A percentile compares a stretch with the other conserved stretches of the same genome.
phyloP scores from a whole-genome alignment of 2,113 vertebrate species.

The Coryphaenoides rupestris region DNA sequence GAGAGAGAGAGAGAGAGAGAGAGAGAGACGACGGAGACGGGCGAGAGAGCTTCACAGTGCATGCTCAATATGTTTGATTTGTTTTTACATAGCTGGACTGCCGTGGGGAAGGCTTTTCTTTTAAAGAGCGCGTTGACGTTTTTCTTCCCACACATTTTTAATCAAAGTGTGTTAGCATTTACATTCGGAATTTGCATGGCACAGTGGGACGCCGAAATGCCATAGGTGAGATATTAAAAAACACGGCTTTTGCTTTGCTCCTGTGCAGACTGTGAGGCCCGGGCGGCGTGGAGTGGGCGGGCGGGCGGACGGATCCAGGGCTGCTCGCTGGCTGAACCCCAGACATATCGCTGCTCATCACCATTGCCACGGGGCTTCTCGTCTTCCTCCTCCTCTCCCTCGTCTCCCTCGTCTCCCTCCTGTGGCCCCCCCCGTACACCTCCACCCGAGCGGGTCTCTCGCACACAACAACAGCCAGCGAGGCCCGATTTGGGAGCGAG shows the following conservation, averaged over 20 bases:
- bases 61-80: slow-evolving; percentile 50
- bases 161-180: slow-evolving; percentile 73
- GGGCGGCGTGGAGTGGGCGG: slow-evolving; percentile 60
- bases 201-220: slow-evolving; percentile 62
- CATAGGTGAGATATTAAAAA: slow-evolving; percentile 71
- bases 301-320: slow-evolving; percentile 64
- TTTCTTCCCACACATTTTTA: slow-evolving; percentile 71
- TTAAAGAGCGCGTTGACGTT: slow-evolving; percentile 67
- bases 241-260: slow-evolving; percentile 45
- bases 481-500: slow-evolving; percentile 58
- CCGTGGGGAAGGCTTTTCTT: slow-evolving; percentile 67
- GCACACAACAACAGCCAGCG: slow-evolving; percentile 51
- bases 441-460: slow-evolving; percentile 63
- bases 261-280: slow-evolving; percentile 64
- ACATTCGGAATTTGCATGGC: slow-evolving; percentile 72
- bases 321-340: slow-evolving; percentile 69
- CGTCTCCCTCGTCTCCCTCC: slow-evolving; percentile 39
- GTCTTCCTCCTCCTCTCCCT: slow-evolving; percentile 55
- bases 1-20: too few relatives aligned
- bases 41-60: slow-evolving; percentile 39
- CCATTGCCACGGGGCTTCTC: slow-evolving; percentile 68
- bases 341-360: slow-evolving; percentile 64
- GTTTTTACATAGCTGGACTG: slow-evolving; percentile 49
- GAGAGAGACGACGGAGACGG: slow-evolving; percentile 3
- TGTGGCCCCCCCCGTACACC: slow-evolving; percentile 56